A percentile compares a stretch with the other conserved stretches of the same genome.
Evolutionary conservation across 2,888 invertebrate genomes (phyloP).

Genomic region (Actias luna): DNA sequence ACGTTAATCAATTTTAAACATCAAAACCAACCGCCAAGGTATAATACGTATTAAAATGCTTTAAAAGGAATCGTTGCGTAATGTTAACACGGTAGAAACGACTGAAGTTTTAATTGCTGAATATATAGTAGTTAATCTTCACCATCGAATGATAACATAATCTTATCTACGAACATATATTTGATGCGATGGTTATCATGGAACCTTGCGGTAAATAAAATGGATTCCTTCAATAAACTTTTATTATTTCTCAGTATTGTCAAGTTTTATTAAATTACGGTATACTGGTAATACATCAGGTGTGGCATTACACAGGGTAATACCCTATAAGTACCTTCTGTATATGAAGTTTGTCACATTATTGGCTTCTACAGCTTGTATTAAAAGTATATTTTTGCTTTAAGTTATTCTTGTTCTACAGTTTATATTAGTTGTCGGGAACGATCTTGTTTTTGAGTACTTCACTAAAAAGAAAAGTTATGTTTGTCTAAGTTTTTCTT

Average conservation of each 20-base stretch:
- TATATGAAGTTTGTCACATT: not conserved
- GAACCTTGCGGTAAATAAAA: slow-evolving; percentile 59
- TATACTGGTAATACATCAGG: not conserved
- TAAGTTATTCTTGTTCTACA: too few species aligned
- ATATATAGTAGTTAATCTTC: slow-evolving; percentile 77
- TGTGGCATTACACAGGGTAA: not conserved
- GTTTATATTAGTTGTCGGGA: too few species aligned
- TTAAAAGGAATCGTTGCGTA: slow-evolving; percentile 28
- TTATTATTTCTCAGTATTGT: not conserved
- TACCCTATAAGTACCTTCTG: not conserved
- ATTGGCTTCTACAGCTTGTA: not conserved
- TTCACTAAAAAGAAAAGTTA: too few species aligned
- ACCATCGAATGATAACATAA: slow-evolving; percentile 66
- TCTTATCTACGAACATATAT: slow-evolving; percentile 58
- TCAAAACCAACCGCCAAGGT: slow-evolving; percentile 15
- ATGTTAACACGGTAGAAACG: slow-evolving; percentile 58
- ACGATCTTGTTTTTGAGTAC: too few species aligned
- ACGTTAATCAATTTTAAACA: slow-evolving; percentile 17
- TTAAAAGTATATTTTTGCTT: not conserved
- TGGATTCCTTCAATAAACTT: slow-evolving; percentile 15
- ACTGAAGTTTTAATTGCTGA: slow-evolving; percentile 49
- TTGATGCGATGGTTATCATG: slow-evolving; percentile 54
- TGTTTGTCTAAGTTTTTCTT: too few species aligned
- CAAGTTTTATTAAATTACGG: not conserved
- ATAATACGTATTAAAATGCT: not conserved